These are phyloP conservation scores for Phyllopteryx taeniolatus DNA, from an alignment of 2,113 vertebrate species.

Conservation along the genomic window DNA sequence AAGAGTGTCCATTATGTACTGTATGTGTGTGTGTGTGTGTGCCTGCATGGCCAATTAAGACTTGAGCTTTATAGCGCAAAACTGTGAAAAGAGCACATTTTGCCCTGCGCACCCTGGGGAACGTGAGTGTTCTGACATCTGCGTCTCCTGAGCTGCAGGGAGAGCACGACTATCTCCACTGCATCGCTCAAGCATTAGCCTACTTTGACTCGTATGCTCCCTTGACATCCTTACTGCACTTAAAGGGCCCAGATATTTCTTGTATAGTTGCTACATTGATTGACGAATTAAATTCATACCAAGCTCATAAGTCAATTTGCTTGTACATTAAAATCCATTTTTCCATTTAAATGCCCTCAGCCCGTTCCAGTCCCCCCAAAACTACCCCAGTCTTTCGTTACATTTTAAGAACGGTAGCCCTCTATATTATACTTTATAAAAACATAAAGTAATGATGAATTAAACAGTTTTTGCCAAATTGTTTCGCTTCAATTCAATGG, in stretches of 20 bases:
- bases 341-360: no score
- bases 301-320: no score
- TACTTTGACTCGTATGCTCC: constrained; percentile 22
- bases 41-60: background rate
- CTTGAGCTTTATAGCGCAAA: constrained; percentile 17
- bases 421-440: no score
- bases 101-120: constrained; percentile 51
- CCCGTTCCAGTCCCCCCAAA: no score
- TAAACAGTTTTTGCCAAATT: no score
- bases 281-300: no score
- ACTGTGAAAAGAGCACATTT: constrained; percentile 48
- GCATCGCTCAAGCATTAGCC: constrained; percentile 10
- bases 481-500: no score
- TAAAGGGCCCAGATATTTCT: background rate
- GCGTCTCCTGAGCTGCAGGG: constrained; percentile 64
- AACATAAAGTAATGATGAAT: no score
- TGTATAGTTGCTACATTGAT: no score
- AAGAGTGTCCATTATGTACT: background rate
- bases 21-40: background rate
- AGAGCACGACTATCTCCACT: constrained; percentile 45
- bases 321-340: no score
- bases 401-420: no score
- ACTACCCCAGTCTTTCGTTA: no score
- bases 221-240: background rate
- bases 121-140: constrained; percentile 71